Percentiles rank a stretch among this genome's conserved stretches.
Evolutionary conservation across 2,113 vertebrate species (phyloP).

Genomic region (Gasterosteus nipponicus): DNA sequence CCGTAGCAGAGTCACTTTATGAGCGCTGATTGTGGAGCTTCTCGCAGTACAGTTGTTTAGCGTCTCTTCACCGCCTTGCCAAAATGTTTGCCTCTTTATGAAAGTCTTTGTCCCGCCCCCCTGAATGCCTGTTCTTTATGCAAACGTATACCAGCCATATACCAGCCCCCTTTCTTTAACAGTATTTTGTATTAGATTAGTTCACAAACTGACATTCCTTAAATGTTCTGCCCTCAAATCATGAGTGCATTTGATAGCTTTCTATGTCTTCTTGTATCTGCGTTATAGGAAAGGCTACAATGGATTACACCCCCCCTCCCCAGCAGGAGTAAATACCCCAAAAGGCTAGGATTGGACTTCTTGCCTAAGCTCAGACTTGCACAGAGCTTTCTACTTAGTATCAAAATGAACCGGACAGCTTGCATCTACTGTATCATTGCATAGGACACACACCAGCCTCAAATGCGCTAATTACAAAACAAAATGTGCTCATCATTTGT

Average conservation of each 20-base stretch:
- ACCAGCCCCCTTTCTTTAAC: slow-evolving; percentile 38
- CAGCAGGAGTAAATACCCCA: slow-evolving; percentile 43
- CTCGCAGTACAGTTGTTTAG: no score
- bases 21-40: no score
- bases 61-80: no score
- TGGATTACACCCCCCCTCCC: slow-evolving; percentile 28
- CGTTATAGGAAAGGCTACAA: slow-evolving; percentile 40
- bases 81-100: no score
- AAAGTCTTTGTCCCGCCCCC: no score
- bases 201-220: slow-evolving; percentile 62
- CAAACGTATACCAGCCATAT: slow-evolving; percentile 17
- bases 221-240: slow-evolving; percentile 48
- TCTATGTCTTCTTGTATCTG: slow-evolving; percentile 57
- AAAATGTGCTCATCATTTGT: slow-evolving; percentile 41
- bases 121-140: no score
- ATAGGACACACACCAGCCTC: slow-evolving; percentile 60
- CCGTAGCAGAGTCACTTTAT: no score
- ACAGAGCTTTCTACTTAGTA: slow-evolving; percentile 62
- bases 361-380: slow-evolving; percentile 65
- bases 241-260: slow-evolving; percentile 49
- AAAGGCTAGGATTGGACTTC: slow-evolving; percentile 52
- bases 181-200: slow-evolving; percentile 56
- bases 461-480: slow-evolving; percentile 51
- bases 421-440: slow-evolving; percentile 50
- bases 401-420: slow-evolving; percentile 47